Conservation (phyloP, 1,140 invertebrate genomes). For the Pteromalus puparum region DNA sequence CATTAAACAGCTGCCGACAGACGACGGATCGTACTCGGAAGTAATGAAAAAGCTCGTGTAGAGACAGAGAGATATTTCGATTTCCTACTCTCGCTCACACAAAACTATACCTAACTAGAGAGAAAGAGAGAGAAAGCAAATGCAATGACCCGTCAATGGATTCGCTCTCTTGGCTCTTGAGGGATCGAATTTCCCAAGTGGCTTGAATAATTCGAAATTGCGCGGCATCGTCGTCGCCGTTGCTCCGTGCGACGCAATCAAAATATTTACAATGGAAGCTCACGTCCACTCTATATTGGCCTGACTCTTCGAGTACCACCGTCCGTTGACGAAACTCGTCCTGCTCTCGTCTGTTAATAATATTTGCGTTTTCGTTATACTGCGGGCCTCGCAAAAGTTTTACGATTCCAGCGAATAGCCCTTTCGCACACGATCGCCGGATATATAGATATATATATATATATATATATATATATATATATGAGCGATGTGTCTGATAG, state of each 20-base stretch:
- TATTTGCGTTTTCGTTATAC: neutral
- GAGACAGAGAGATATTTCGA: constrained; percentile 29
- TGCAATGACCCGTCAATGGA: constrained; percentile 19
- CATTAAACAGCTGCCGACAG: constrained; percentile 12
- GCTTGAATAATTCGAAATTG: constrained; percentile 22
- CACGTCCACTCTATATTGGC: neutral
- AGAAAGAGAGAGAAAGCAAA: neutral
- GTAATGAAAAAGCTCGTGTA: constrained; percentile 38
- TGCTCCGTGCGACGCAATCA: neutral
- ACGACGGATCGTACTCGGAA: neutral
- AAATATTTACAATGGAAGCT: constrained; percentile 36
- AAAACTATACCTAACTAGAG: neutral
- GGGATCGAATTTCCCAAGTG: constrained; percentile 40
- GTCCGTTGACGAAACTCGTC: neutral
- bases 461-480: no score
- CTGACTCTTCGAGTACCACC: neutral
- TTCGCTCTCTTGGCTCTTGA: neutral
- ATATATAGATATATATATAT: no score
- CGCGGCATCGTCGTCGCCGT: neutral
- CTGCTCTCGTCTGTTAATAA: neutral
- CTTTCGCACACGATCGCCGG: no score
- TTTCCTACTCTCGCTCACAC: constrained; percentile 16
- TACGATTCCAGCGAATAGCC: neutral
- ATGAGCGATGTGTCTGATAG: neutral
- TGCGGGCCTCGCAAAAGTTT: neutral